phyloP scores from a whole-genome alignment of 2,888 invertebrate genomes.

The Patella ulyssiponensis region DNA sequence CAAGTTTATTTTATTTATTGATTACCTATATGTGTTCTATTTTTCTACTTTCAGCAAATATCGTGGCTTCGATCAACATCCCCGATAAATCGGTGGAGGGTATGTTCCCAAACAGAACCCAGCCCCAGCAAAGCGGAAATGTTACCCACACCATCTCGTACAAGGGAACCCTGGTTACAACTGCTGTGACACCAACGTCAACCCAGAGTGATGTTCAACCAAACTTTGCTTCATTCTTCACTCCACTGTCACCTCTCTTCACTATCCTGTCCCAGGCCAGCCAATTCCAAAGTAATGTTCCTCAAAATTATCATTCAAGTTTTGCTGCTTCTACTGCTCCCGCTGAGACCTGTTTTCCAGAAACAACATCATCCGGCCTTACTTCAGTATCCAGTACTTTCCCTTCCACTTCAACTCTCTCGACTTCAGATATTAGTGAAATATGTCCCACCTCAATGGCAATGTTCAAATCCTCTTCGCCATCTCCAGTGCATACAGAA shows the following conservation, averaged over 20 bases:
- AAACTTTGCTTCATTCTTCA: slow-evolving; percentile 58
- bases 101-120: slow-evolving; percentile 41
- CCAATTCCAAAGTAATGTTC: slow-evolving; percentile 49
- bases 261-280: slow-evolving; percentile 63
- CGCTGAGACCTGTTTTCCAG: slow-evolving; percentile 35
- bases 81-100: slow-evolving; percentile 55
- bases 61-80: slow-evolving; percentile 66
- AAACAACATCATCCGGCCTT: slow-evolving; percentile 36
- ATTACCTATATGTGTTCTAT: slow-evolving; percentile 5
- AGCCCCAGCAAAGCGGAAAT: slow-evolving; percentile 35
- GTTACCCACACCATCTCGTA: slow-evolving; percentile 74
- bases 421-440: slow-evolving; percentile 37
- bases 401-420: slow-evolving; percentile 36
- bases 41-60: slow-evolving; percentile 58
- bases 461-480: slow-evolving; percentile 48
- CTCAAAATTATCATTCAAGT: slow-evolving; percentile 30
- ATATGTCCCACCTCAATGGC: slow-evolving; percentile 45
- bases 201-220: slow-evolving; percentile 51
- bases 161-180: slow-evolving; percentile 82
- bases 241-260: slow-evolving; percentile 65
- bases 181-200: slow-evolving; percentile 72
- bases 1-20: slow-evolving; percentile 13
- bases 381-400: slow-evolving; percentile 17
- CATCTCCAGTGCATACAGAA: slow-evolving; percentile 45
- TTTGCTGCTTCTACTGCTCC: slow-evolving; percentile 35